phyloP scores from a whole-genome alignment of 2,888 invertebrate species.

The Calliopum simillimum region DNA sequence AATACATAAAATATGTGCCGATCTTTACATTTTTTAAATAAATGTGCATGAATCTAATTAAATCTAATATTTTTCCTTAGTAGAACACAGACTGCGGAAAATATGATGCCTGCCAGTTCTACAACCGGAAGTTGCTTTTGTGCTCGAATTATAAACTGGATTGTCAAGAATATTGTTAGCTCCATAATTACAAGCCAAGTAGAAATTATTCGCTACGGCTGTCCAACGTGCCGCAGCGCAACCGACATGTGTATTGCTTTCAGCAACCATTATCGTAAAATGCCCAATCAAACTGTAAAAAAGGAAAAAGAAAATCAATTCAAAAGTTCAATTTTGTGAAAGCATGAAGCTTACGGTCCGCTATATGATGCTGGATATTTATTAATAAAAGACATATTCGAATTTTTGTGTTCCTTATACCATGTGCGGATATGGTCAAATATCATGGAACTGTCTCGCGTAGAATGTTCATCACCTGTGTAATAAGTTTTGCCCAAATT shows the following conservation, averaged over 20 bases:
- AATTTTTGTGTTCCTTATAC: background rate
- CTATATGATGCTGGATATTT: background rate
- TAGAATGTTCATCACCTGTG: too few relatives aligned
- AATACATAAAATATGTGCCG: too few relatives aligned
- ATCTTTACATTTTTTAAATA: too few relatives aligned
- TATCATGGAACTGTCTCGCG: background rate
- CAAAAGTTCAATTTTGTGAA: too few relatives aligned
- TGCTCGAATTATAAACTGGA: slow-evolving; percentile 47
- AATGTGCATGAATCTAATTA: too few relatives aligned
- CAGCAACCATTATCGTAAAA: slow-evolving; percentile 54
- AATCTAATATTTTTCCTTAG: slow-evolving; percentile 48
- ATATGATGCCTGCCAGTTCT: slow-evolving; percentile 44
- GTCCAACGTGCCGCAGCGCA: slow-evolving; percentile 46
- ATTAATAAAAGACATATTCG: background rate
- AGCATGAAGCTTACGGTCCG: slow-evolving; percentile 4
- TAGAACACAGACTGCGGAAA: slow-evolving; percentile 52
- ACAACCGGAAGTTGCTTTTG: slow-evolving; percentile 48
- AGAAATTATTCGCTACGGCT: slow-evolving; percentile 39
- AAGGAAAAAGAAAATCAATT: background rate
- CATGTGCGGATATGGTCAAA: background rate
- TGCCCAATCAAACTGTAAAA: slow-evolving; percentile 50
- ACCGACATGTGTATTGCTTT: slow-evolving; percentile 54
- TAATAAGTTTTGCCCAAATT: slow-evolving; percentile 45
- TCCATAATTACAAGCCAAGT: slow-evolving; percentile 56
- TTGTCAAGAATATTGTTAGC: slow-evolving; percentile 50